Evolutionary conservation across 2,113 vertebrate species (phyloP), one percentile per base, ranked within the genome.

Genomic region (Cyphomyrus plagiostoma): DNA sequence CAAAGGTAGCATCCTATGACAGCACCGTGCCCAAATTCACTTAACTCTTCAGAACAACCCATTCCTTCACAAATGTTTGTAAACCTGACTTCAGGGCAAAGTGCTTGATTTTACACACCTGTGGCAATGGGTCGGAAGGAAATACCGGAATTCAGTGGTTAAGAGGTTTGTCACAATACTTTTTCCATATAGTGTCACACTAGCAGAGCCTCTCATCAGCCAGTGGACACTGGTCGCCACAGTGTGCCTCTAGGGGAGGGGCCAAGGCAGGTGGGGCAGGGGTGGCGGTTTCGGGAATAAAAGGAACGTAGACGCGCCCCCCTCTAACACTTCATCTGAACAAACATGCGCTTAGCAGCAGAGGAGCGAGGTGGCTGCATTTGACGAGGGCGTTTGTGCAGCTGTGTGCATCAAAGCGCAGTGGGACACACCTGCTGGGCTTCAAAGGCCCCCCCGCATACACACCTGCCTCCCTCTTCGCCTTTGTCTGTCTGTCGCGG

Each of bases 391-490:
- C 89, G 89, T 90, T 58, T 87, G 90, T 91, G 86, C 1, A 80
- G 89, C 30, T 66, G 49, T 9, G 8, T 1, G 1, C 42, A 90
- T 92, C 91, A 91, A 92, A 91, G 1, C 10, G 2, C 30, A 7
- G 15, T 50, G 62, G 26, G 50, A 1, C 91, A 92, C 90, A 92
- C 90, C 90, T 90, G 91, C 89, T 74, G 74, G 70, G 35, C 74
- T 92, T 92, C 88, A 91, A 90, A 91, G 30, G 11, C 58, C 70
- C 0, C 50, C 8, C 53, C 89, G 11, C 58, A 30, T 48, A 19
- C 88, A 58, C 90, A 58, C 50, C 90, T 83, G 15, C 23, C 90
- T 90, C 83, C 3, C 86, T 92, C 89, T 91, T 30, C n/a, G 1
- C 30, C 49, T 80, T 42, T 88, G 62, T 88, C 88, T 52, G 19